A percentile compares a stretch with the other conserved stretches of the same genome.
Evolutionary conservation across 2,113 vertebrate species (phyloP).

Genomic region (Myrmophylax atrothorax): DNA sequence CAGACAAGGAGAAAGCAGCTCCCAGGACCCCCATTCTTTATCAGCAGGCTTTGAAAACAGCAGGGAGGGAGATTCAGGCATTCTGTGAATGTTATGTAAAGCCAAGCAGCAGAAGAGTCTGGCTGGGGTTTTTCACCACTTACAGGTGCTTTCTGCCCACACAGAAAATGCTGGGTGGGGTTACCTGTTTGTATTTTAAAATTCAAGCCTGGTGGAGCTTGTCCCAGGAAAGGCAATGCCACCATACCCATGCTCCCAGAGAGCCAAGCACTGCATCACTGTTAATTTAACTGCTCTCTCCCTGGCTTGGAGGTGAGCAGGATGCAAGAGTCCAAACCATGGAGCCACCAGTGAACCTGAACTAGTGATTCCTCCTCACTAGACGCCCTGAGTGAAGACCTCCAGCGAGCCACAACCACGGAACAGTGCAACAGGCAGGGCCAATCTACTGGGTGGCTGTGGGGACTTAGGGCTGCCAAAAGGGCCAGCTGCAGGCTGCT

Average conservation of each 20-base stretch:
- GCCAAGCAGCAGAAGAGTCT: not conserved
- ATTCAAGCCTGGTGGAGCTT: not conserved
- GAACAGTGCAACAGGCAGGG: not conserved
- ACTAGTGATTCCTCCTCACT: not conserved
- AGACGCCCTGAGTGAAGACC: fast-evolving
- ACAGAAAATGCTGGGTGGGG: not conserved
- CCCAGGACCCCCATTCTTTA: not conserved
- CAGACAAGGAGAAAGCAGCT: not conserved
- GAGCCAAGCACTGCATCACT: not conserved
- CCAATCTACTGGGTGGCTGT: not conserved
- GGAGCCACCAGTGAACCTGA: not conserved
- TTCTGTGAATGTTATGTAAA: not conserved
- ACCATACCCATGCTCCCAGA: fast-evolving
- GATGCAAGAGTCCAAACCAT: not conserved
- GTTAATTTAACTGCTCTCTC: not conserved
- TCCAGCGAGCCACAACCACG: fast-evolving
- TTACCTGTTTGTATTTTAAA: not conserved
- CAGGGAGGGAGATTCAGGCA: not conserved
- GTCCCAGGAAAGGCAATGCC: not conserved
- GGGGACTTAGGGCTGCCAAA: not conserved
- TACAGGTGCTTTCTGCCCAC: not conserved
- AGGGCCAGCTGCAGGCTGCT: not conserved
- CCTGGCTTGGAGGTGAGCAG: not conserved
- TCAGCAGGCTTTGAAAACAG: not conserved
- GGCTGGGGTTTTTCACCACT: not conserved